These are phyloP conservation scores for Anhinga rufa DNA, from an alignment of 2,113 vertebrate species.

Conservation along the genomic window DNA sequence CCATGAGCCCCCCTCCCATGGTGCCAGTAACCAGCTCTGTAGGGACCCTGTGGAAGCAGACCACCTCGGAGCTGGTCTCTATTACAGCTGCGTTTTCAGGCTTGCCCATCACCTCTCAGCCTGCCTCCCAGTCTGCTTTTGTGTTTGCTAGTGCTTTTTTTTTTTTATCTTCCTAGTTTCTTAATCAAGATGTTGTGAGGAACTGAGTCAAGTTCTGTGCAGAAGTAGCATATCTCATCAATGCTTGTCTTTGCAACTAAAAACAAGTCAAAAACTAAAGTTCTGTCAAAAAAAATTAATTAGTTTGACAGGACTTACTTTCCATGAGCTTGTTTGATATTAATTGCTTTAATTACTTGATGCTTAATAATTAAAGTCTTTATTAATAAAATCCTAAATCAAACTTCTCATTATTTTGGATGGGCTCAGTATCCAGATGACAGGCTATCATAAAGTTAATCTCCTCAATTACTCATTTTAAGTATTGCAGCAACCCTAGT, in stretches of 20 bases:
- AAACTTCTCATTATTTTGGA: constrained; percentile 24
- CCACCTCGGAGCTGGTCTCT: neutral
- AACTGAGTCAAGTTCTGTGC: neutral
- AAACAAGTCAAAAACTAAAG: constrained; percentile 10
- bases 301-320: constrained; percentile 55
- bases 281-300: constrained; percentile 28
- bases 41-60: neutral
- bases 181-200: neutral
- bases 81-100: neutral
- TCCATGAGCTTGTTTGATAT: constrained; percentile 45
- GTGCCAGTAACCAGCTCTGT: neutral
- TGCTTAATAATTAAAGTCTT: constrained; percentile 52
- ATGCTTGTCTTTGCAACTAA: neutral
- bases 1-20: rapidly evolving
- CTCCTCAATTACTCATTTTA: neutral
- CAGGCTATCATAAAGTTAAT: constrained; percentile 34
- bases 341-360: constrained; percentile 57
- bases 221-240: neutral
- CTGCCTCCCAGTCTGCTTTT: neutral
- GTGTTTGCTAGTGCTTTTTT: neutral
- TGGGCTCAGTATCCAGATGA: constrained; percentile 18
- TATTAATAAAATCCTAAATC: constrained; percentile 36
- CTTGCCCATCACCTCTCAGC: neutral
- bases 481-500: neutral
- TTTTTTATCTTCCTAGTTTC: neutral